phyloP scores from a whole-genome alignment of 1,140 invertebrate genomes.

The Brachionus asplanchnoidis region DNA sequence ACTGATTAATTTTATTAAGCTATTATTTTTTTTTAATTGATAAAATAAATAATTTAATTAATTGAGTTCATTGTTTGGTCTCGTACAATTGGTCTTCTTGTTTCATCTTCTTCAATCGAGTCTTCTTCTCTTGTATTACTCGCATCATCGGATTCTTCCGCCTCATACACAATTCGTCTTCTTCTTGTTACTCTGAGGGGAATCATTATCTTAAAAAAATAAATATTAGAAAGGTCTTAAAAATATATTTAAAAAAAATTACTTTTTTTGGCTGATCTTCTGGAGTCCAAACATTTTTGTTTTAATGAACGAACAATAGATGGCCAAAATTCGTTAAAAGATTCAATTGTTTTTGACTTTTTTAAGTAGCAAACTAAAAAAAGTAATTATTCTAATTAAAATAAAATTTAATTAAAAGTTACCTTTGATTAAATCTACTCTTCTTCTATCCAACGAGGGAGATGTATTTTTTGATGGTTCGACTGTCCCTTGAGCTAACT shows the following conservation, averaged over 20 bases:
- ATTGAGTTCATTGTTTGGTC: too few species aligned
- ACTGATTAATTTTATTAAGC: too few species aligned
- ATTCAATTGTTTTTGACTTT: background rate
- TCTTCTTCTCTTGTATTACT: too few species aligned
- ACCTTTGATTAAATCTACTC: conserved; percentile 1
- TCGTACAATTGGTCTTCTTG: too few species aligned
- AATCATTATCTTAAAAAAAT: background rate
- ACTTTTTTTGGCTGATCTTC: background rate
- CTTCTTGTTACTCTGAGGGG: too few species aligned
- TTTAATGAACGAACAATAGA: background rate
- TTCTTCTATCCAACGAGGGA: background rate
- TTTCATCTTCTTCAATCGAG: too few species aligned
- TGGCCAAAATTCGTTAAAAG: background rate
- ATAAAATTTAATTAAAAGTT: background rate
- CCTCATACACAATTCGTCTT: too few species aligned
- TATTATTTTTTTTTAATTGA: too few species aligned
- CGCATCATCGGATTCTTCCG: too few species aligned
- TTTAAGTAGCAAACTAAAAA: background rate
- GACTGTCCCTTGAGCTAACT: too few species aligned
- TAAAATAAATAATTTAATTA: too few species aligned
- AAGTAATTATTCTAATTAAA: background rate
- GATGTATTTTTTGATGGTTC: background rate
- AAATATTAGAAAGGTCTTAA: background rate
- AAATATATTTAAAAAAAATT: background rate
- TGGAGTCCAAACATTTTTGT: conserved; percentile 1